Evolutionary conservation across 53 echinoderm and acorn worm genomes (phyloP), one percentile per base, ranked within the genome.

Genomic region (Crossaster papposus): DNA sequence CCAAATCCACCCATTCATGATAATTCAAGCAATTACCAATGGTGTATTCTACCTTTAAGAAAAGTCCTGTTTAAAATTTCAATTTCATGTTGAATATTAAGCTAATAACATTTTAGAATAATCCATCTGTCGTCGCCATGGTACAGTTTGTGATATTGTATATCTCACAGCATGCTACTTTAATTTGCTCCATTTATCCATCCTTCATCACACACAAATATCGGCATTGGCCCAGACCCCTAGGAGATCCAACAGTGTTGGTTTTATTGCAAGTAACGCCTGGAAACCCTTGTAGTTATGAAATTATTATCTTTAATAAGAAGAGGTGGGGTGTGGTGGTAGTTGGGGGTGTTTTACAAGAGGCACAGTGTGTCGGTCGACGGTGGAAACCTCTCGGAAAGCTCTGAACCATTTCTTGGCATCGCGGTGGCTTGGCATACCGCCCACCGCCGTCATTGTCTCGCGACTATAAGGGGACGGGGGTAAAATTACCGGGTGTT

Each of bases 141-240:
- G 22, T 2, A 58, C 58, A 58, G 22, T 58, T 58, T 58, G 58
- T 58, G 58, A 17, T 70, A 65, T 30, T 63, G 28, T 9, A 44
- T 24, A 20, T n/a, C 1, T 30, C 13, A 20, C 23, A 50, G 33
- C 24, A 31, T 30, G 11, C 74, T 32, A 23, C 52, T 85, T 72
- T 85, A 85, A 73, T 71, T 70, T 38, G 70, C 68, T 17, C 68
- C 83, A 74, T 71, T 70, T 73, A 52, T 55, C 77, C 64, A 51
- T 87, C 63, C 87, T 36, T 87, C 87, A 53, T 76, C 87, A 75
- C 34, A 87, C 72, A 77, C 62, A 87, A 76, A 76, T 80, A 38
- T 77, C 85, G 13, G 72, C 23, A 58, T 77, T 55, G 75, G 76
- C 84, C n/a, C 77, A 17, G 36, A 76, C 55, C 62, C 35, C 87